These are phyloP conservation scores for Neoitamus cyanurus DNA, from an alignment of 2,888 invertebrate genomes.

Conservation along the genomic window DNA sequence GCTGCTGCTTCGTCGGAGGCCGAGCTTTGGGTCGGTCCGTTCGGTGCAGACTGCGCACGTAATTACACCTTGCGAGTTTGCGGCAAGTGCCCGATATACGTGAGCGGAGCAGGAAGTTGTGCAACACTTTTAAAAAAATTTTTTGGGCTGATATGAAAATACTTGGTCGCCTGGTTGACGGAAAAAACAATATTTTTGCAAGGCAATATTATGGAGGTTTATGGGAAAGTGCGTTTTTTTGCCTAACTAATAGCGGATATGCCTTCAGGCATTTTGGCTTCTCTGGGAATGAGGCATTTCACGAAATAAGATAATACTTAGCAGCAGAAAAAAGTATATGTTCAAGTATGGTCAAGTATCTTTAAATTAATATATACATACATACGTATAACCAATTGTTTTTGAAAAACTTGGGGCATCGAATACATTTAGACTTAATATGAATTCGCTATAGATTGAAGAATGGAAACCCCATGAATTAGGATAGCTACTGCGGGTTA, in stretches of 20 bases:
- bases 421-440: no score
- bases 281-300: not conserved
- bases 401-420: no score
- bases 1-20: not conserved
- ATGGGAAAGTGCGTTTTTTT: not conserved
- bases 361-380: no score
- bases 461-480: no score
- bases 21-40: not conserved
- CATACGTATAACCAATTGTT: no score
- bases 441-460: no score
- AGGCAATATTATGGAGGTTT: not conserved
- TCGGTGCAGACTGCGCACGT: not conserved
- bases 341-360: no score
- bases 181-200: not conserved
- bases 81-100: not conserved
- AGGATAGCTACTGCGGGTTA: no score
- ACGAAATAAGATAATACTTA: not conserved
- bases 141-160: not conserved
- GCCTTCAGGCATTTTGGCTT: not conserved
- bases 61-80: not conserved
- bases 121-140: not conserved
- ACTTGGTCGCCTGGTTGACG: not conserved
- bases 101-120: slow-evolving; percentile 25
- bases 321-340: no score
- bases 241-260: not conserved